Base-by-base conservation (phyloP, 2,113 vertebrate species). In the Fregetta grallaria region DNA sequence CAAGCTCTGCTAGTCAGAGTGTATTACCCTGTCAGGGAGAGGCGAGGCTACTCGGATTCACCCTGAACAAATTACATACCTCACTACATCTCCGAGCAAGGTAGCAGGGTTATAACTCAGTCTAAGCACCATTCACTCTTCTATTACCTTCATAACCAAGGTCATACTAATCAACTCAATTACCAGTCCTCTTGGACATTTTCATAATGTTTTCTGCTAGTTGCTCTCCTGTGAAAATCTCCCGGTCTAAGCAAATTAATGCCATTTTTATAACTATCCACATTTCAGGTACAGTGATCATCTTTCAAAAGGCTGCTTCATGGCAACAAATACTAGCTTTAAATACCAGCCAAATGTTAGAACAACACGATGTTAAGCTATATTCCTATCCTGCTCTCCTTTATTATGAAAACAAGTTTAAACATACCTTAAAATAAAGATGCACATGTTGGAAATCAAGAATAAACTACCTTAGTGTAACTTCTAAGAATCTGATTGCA, bases 211-310 rank as follows among this genome's bases (percentile, higher is more conserved):
- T 99, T 99, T 99, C 98, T 99, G 99, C 98, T 99, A 99, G 98
- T 99, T 99, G 98, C 99, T 99, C 99, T 99, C 99, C 99, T 99
- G 99, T 99, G 99, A 99, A 99, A 99, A 99, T 99, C 99, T 99
- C 99, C 98, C 96, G 95, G 98, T 99, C 99, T 99, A 99, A 99
- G 99, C 99, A 99, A 99, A 99, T 99, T 99, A 99, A 99, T 99
- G 99, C 99, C 98, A 98, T 99, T 99, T 98, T 98, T 98, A 98
- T 98, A 98, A 99, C 99, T 98, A 98, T 98, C 98, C 98, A 92
- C 98, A 97, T 99, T 99, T 99, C 99, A 99, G 99, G 98, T 98
- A 98, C 98, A 98, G 97, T 95, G 98, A 98, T 98, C 94, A 96
- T 94, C 93, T 96, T 96, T 92, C 74, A 84, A 83, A 94, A 92